Evolutionary conservation across 2,888 invertebrate genomes (phyloP).

Genomic region (Frankliniella intonsa): DNA sequence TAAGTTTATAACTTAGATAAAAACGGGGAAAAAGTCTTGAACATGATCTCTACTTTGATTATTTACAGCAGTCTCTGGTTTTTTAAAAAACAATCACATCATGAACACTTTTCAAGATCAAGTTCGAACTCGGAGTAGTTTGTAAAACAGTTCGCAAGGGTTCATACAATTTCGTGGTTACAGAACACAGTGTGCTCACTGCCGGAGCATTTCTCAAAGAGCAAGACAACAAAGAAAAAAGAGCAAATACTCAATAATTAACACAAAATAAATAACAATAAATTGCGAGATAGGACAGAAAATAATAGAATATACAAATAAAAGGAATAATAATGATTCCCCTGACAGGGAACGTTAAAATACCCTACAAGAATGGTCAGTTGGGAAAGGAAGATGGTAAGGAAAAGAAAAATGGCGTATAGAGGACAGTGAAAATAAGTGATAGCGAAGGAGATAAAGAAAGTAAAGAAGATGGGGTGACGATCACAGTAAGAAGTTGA

Average conservation of each 20-base stretch:
- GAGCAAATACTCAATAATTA: background rate
- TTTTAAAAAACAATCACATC: slow-evolving; percentile 11
- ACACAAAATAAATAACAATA: background rate
- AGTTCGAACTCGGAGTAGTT: slow-evolving; percentile 3
- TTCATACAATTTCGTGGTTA: background rate
- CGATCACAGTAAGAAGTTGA: background rate
- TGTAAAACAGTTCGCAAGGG: slow-evolving; percentile 4
- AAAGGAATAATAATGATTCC: background rate
- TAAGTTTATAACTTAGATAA: background rate
- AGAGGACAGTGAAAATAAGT: background rate
- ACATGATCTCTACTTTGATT: slow-evolving; percentile 12
- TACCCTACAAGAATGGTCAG: background rate
- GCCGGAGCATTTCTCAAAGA: background rate
- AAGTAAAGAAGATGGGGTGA: background rate
- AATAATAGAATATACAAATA: background rate
- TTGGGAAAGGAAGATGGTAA: background rate
- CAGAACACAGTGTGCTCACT: background rate
- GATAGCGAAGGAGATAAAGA: background rate
- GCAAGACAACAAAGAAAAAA: background rate
- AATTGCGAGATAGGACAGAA: background rate
- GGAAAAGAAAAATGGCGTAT: background rate
- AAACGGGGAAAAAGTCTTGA: slow-evolving; percentile 8
- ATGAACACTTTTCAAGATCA: slow-evolving; percentile 27
- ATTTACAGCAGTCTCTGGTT: slow-evolving; percentile 2
- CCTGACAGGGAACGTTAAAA: background rate